phyloP scores from a whole-genome alignment of 2,888 invertebrate species.

The Mylabris sibirica region DNA sequence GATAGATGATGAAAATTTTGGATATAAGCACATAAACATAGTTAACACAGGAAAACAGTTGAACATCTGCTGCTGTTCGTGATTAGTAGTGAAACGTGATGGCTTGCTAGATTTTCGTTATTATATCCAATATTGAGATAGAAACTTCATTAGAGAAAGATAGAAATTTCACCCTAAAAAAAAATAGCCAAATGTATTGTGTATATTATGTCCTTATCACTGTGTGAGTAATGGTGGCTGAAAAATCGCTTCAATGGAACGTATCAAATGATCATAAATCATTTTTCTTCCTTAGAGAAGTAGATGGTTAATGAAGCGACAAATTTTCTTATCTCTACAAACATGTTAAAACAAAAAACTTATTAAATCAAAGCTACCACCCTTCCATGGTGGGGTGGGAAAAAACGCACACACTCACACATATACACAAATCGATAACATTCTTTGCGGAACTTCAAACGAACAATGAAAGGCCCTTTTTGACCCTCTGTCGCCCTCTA shows the following conservation, averaged over 20 bases:
- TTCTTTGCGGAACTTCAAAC: constrained; percentile 5
- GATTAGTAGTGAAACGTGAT: constrained; percentile 38
- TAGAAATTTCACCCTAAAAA: background rate
- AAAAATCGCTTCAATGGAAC: background rate
- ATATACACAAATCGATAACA: background rate
- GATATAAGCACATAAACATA: constrained; percentile 30
- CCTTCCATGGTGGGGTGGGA: background rate
- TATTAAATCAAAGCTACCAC: background rate
- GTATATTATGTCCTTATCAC: background rate
- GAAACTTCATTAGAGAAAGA: background rate
- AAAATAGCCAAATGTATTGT: background rate
- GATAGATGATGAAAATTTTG: constrained; percentile 37
- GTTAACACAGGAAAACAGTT: constrained; percentile 42
- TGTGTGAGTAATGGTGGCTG: background rate
- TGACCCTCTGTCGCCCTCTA: background rate
- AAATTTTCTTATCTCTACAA: background rate
- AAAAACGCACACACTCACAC: no score
- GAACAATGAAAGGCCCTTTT: constrained; percentile 2
- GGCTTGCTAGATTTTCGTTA: constrained; percentile 15
- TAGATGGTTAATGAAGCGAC: background rate
- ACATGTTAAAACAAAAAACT: background rate
- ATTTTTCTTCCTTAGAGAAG: background rate
- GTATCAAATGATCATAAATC: constrained; percentile 7
- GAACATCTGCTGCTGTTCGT: constrained; percentile 49
- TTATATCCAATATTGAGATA: constrained; percentile 13